Percentiles rank a stretch among this genome's conserved stretches.
phyloP scores from a whole-genome alignment of 2,888 invertebrate species.

The Stenotaenia linearis region DNA sequence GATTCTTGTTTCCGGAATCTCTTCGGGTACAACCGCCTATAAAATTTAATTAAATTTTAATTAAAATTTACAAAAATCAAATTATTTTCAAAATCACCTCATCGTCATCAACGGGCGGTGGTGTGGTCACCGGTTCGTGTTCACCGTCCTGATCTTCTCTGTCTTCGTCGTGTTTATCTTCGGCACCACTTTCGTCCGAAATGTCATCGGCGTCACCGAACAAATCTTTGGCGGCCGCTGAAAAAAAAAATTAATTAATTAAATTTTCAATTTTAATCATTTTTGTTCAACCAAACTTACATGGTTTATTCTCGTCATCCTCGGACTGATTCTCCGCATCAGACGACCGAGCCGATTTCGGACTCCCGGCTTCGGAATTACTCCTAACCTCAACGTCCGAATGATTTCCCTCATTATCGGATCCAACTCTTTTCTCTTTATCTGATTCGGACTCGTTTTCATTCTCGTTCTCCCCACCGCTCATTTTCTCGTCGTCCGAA shows the following conservation, averaged over 20 bases:
- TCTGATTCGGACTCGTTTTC: neutral
- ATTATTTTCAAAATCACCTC: too few species aligned
- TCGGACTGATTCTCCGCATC: neutral
- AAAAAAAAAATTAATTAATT: neutral
- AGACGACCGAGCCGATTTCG: neutral
- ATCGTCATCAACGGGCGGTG: neutral
- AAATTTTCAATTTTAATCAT: neutral
- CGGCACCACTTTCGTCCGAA: constrained; percentile 73
- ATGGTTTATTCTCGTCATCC: neutral
- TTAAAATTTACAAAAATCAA: too few species aligned
- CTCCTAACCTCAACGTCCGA: too few species aligned
- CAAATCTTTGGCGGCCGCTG: constrained; percentile 70
- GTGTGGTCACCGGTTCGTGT: neutral
- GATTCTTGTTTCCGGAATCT: constrained; percentile 83
- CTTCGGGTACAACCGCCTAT: too few species aligned
- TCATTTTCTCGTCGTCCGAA: constrained; percentile 6
- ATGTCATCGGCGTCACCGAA: constrained; percentile 93
- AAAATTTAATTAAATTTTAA: too few species aligned
- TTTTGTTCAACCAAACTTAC: neutral
- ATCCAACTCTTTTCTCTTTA: neutral
- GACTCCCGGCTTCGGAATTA: neutral
- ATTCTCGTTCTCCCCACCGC: neutral
- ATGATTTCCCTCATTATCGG: neutral
- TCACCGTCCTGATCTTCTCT: constrained; percentile 54
- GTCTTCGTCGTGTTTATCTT: constrained; percentile 48